These are phyloP conservation scores for Ectobius pallidus DNA, from an alignment of 2,888 invertebrate genomes.

Conservation along the genomic window DNA sequence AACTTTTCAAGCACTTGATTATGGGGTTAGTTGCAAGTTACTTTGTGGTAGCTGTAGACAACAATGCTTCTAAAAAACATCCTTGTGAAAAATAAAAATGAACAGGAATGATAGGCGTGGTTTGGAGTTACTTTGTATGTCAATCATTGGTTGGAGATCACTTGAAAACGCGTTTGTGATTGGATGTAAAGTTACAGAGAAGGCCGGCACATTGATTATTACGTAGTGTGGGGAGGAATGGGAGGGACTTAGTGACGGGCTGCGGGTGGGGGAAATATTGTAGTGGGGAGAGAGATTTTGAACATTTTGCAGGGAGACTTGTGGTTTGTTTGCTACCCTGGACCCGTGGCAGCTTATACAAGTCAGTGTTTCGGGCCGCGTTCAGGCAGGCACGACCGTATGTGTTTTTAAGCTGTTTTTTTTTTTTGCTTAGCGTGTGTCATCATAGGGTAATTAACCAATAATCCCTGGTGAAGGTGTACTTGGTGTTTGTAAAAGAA, in stretches of 20 bases:
- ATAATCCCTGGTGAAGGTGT: no score
- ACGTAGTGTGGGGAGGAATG: conserved; percentile 1
- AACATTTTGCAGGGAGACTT: neutral
- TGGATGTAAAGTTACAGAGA: neutral
- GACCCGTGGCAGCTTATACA: neutral
- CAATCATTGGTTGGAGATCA: conserved; percentile 25
- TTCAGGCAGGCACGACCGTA: neutral
- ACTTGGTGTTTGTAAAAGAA: no score
- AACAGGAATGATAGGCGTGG: conserved; percentile 22
- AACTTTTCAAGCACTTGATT: no score
- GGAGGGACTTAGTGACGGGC: neutral
- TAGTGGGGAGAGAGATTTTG: neutral
- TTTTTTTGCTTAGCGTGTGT: neutral
- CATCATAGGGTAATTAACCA: neutral
- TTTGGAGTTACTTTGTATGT: neutral
- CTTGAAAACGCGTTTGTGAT: neutral
- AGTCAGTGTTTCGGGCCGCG: neutral
- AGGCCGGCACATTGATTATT: neutral
- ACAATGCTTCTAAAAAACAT: neutral
- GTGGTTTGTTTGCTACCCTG: neutral
- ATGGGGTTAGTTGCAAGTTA: neutral
- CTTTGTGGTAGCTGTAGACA: neutral
- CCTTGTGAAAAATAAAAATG: conserved; percentile 11
- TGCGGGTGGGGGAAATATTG: neutral
- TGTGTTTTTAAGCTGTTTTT: neutral